Base-by-base conservation (phyloP, 2,113 vertebrate species). In the Struthio camelus region DNA sequence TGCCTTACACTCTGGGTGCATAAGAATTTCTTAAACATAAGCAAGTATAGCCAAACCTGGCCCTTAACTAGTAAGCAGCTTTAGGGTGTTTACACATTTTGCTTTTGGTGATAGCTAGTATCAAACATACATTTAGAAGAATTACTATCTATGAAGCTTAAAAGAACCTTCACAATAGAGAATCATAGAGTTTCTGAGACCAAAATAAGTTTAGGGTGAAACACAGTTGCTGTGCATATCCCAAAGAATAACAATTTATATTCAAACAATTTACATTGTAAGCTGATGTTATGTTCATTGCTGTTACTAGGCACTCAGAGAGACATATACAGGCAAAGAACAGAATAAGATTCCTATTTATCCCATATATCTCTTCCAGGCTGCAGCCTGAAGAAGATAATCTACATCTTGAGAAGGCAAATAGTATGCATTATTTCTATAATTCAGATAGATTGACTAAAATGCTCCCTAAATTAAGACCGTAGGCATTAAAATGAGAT, bases 361-460 rank as follows among this genome's bases (percentile, higher is more conserved):
- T 89, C 79, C 59, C 56, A 75, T 11, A 10, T 24, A 20, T 22
- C 38, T 70, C 65, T 70, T 69, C 59, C 64, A 94, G 38, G 53
- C 30, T 90, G 59, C 54, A 62, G 50, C 90, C 7, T 40, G 79
- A 40, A 77, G 59, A 90, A 3, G 1, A 38, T 28, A 79, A 81
- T 25, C 42, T 78, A 42, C 38, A 75, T 40, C 56, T 56, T 50
- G 22, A 81, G 20, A 58, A 90, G 27, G 56, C 50, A 94, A 86
- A 81, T 50, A 16, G 22, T 36, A 71, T 48, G 46, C 18, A 48
- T 56, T 88, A 56, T 2, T 71, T 2, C 54, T 64, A 17, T 59
- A 81, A 89, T 46, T 86, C 65, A 83, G 65, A 92, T 42, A 28
- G 22, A 92, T 6, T 92, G 28, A 93, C 87, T 76, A 89, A 96